Base-by-base conservation (phyloP, 1,140 invertebrate species). In the Drosophila littoralis region DNA sequence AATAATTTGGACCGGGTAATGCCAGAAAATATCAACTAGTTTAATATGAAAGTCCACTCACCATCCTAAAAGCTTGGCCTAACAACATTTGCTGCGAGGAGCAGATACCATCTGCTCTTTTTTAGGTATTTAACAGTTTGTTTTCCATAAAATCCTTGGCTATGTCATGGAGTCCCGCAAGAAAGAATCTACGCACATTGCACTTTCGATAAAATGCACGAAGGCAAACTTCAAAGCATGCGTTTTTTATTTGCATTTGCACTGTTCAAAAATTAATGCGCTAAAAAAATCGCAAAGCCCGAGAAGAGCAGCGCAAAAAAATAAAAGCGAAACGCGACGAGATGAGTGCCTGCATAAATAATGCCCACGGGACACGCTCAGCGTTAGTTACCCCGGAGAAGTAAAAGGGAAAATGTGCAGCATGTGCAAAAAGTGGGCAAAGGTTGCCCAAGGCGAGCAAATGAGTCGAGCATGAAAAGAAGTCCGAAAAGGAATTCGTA, bases 221-320 rank as follows among this genome's bases (percentile, higher is more conserved):
- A 36, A 57, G 32, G 40, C 22, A 33, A 61, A 52, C 51, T 74
- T 67, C 22, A 68, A 57, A 74, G 55, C 54, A 45, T 51, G 46
- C 55, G 43, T 43, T 54, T 63, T 77, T 74, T 45, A 70, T 52
- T 46, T 58, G 81, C 81, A 84, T 83, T 83, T 85, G 46, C 59
- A 42, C 77, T 84, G 71, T 71, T 85, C 46, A 85, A 85, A 84
- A 85, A 81, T 81, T 66, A 86, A 85, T 78, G 81, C 58, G 38
- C 59, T 66, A 72, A 64, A 74, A 79, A 59, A 63, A 81, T 64
- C 51, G 17, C 35, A 72, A 51, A 54, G 48, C 33, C 17, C 46
- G 40, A 50, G 43, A 63, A 76, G 42, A 84, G 65, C 60, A 58
- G 6, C 1, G 12, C 22, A 50, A 54, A 63, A 42, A 43, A 17